Conservation (phyloP, 2,797 vertebrate species). For the Columba guinea region DNA sequence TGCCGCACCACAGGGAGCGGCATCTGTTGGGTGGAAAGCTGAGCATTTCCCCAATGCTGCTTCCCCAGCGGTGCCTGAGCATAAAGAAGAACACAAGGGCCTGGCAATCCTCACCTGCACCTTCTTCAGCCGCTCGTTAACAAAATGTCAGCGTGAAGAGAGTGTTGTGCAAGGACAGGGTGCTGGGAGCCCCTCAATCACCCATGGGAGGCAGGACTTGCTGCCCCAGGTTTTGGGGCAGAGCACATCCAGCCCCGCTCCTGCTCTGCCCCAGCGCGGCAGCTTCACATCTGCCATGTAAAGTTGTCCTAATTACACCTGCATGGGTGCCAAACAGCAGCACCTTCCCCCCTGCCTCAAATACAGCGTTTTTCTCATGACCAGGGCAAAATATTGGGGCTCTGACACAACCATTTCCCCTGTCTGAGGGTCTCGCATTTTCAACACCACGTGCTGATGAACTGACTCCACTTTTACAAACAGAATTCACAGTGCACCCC, state of each 20-base stretch:
- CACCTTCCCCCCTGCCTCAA: not conserved
- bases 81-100: not conserved
- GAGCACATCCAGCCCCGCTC: not conserved
- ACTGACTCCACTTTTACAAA: not conserved
- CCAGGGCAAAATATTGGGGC: not conserved
- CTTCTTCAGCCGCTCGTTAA: not conserved
- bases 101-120: not conserved
- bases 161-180: not conserved
- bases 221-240: not conserved
- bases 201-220: not conserved
- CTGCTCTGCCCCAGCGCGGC: not conserved
- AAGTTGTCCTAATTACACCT: not conserved
- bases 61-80: not conserved
- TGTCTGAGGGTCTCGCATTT: not conserved
- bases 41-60: not conserved
- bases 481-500: not conserved
- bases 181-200: not conserved
- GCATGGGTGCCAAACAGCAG: not conserved
- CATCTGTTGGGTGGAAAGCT: not conserved
- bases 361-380: not conserved
- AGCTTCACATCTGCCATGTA: not conserved
- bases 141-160: not conserved
- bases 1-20: not conserved
- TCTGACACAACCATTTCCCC: not conserved
- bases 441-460: not conserved